Conservation (phyloP, 2,888 invertebrate genomes). For the Dioctria rufipes region DNA sequence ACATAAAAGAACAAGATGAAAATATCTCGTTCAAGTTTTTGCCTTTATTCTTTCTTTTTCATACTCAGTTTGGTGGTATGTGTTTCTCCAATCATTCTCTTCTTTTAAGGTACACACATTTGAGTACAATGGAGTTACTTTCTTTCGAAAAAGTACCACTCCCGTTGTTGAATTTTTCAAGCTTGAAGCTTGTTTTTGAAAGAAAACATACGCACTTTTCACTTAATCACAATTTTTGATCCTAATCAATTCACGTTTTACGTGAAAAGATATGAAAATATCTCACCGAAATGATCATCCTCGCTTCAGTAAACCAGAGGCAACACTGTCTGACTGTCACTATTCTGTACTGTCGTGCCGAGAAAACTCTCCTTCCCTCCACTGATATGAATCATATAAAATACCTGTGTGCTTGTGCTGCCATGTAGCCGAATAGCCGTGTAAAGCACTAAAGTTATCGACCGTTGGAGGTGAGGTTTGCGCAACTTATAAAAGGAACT, state of each 20-base stretch:
- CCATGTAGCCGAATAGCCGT: background rate
- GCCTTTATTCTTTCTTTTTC: background rate
- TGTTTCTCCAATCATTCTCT: constrained; percentile 9
- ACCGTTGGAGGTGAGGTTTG: constrained; percentile 1
- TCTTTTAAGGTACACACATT: background rate
- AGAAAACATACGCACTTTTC: background rate
- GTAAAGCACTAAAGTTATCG: constrained; percentile 17
- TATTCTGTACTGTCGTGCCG: background rate
- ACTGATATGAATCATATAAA: constrained; percentile 6
- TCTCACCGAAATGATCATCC: constrained; percentile 11
- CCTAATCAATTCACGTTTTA: constrained; percentile 14
- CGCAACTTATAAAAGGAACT: constrained; percentile 4
- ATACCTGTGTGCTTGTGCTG: background rate
- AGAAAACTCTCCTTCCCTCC: constrained; percentile 22
- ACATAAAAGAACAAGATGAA: too few species aligned
- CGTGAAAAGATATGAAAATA: constrained; percentile 1
- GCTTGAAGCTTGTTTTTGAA: background rate
- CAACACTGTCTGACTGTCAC: constrained; percentile 9
- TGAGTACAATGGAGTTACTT: background rate
- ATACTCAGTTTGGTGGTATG: constrained; percentile 3
- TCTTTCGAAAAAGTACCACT: constrained; percentile 22
- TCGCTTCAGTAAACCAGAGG: constrained; percentile 11
- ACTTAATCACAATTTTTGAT: constrained; percentile 1
- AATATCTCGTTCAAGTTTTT: too few species aligned
- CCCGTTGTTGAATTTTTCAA: constrained; percentile 1